Percentiles rank a stretch among this genome's conserved stretches.
These are phyloP conservation scores for Poeciliopsis occidentalis DNA, from an alignment of 2,113 vertebrate genomes.

Conservation along the genomic window DNA sequence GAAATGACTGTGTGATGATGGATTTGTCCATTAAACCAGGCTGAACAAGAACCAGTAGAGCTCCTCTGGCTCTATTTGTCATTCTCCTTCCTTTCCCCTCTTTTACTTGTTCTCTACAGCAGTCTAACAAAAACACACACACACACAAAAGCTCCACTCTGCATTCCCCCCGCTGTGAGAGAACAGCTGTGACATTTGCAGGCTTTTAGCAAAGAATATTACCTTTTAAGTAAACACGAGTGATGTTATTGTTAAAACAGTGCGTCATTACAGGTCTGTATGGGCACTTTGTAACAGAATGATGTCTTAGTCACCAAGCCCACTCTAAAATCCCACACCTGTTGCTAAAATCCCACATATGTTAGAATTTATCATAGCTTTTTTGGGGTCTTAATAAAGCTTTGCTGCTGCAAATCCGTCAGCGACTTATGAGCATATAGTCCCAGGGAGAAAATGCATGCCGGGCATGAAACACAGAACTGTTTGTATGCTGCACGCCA, in stretches of 20 bases:
- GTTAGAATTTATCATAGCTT: neutral
- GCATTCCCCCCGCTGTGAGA: constrained; percentile 20
- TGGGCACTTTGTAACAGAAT: constrained; percentile 20
- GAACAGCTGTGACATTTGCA: constrained; percentile 40
- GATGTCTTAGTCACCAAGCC: neutral
- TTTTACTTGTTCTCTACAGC: constrained; percentile 25
- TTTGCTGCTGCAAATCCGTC: constrained; percentile 4
- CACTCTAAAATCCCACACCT: constrained; percentile 3
- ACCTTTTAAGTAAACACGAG: constrained; percentile 36
- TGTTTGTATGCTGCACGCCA: neutral
- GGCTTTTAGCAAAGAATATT: constrained; percentile 43
- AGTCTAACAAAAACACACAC: constrained; percentile 8
- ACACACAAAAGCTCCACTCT: constrained; percentile 2
- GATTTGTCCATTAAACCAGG: constrained; percentile 60
- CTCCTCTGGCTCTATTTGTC: constrained; percentile 36
- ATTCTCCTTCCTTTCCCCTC: neutral
- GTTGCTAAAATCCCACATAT: constrained; percentile 1
- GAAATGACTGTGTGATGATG: constrained; percentile 47
- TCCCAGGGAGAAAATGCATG: neutral
- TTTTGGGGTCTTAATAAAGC: constrained; percentile 27
- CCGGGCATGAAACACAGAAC: neutral
- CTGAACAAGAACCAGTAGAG: constrained; percentile 39
- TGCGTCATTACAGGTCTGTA: constrained; percentile 44
- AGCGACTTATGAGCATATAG: constrained; percentile 5
- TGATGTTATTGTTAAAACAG: constrained; percentile 48